These are phyloP conservation scores for Crossaster papposus DNA, from an alignment of 53 echinoderm and acorn worm species.

Conservation along the genomic window DNA sequence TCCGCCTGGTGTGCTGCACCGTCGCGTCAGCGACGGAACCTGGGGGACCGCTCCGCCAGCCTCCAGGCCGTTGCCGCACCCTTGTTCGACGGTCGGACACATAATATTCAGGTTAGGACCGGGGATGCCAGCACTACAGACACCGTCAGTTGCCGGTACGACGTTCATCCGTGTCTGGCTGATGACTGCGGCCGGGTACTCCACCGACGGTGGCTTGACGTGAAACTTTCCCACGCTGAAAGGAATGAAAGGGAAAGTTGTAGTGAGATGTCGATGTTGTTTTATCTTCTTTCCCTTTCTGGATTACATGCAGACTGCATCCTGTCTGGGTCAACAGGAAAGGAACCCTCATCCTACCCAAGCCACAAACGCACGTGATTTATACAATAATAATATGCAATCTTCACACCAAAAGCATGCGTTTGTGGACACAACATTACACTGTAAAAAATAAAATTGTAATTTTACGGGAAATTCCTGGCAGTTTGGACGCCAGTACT, in stretches of 20 bases:
- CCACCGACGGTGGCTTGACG: constrained; percentile 23
- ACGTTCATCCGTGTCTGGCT: constrained; percentile 21
- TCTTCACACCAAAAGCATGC: neutral
- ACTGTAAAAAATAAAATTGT: too few species aligned
- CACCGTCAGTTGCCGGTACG: neutral
- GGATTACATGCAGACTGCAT: constrained; percentile 42
- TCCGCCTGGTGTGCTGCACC: neutral
- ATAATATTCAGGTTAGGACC: neutral
- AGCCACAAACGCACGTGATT: constrained; percentile 28
- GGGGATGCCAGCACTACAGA: neutral
- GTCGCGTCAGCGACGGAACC: neutral
- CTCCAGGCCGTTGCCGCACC: neutral
- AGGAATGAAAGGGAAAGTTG: constrained; percentile 36
- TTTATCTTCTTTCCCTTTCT: constrained; percentile 1
- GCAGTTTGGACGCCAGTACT: too few species aligned
- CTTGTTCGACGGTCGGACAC: constrained; percentile 28
- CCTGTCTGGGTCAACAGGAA: constrained; percentile 65
- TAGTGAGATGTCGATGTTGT: neutral
- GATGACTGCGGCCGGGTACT: constrained; percentile 27
- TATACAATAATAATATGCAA: neutral
- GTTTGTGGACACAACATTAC: too few species aligned
- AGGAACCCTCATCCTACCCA: constrained; percentile 22
- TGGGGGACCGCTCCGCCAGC: neutral
- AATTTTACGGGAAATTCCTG: too few species aligned
- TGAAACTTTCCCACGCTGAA: constrained; percentile 54